Conservation (phyloP, 2,797 vertebrate genomes). For the Tragelaphus eurycerus region DNA sequence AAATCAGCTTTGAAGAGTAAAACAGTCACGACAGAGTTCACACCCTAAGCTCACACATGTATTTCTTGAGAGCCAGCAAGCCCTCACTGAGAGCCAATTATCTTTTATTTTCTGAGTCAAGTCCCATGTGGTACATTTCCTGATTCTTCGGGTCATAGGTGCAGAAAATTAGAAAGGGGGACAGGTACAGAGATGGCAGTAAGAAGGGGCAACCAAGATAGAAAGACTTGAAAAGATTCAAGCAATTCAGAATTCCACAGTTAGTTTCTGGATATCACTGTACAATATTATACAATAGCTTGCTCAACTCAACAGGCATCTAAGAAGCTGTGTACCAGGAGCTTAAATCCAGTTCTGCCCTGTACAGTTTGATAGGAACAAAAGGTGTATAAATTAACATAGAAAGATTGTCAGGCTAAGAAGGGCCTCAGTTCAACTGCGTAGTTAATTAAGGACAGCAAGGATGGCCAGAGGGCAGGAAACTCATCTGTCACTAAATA, state of each 20-base stretch:
- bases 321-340: not conserved
- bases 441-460: not conserved
- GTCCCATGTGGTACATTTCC: not conserved
- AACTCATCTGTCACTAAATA: not conserved
- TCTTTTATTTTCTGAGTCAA: not conserved
- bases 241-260: not conserved
- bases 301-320: not conserved
- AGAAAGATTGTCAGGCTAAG: not conserved
- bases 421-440: not conserved
- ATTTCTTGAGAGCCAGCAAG: not conserved
- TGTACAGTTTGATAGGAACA: not conserved
- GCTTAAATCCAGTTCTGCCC: not conserved
- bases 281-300: not conserved
- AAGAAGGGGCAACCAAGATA: not conserved
- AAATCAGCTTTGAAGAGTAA: not conserved
- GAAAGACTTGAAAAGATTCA: not conserved
- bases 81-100: not conserved
- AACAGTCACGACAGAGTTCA: not conserved
- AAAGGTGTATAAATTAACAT: not conserved
- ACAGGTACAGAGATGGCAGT: not conserved
- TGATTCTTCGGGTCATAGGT: not conserved
- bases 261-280: not conserved
- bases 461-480: not conserved
- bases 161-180: not conserved
- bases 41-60: accelerated